phyloP scores from a whole-genome alignment of 1,140 invertebrate species.

The Papilio xuthus region DNA sequence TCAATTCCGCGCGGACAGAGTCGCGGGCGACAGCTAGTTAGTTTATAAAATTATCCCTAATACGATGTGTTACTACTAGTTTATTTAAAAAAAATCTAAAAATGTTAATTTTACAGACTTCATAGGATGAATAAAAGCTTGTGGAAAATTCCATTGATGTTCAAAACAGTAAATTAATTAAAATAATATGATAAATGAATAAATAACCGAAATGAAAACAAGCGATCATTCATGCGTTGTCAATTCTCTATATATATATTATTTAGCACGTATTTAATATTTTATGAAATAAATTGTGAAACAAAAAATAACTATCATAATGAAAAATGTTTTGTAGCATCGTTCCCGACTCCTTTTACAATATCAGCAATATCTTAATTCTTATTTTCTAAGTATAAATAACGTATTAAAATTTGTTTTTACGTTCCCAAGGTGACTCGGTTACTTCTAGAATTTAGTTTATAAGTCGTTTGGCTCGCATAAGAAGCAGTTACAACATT shows the following conservation, averaged over 20 bases:
- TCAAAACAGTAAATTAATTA: neutral
- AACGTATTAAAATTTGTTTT: neutral
- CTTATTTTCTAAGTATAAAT: neutral
- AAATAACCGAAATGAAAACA: neutral
- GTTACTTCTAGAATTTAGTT: neutral
- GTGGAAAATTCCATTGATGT: neutral
- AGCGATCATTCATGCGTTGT: constrained; percentile 13
- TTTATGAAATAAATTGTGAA: neutral
- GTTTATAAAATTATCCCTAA: too few relatives aligned
- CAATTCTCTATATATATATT: neutral
- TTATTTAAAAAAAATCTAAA: too few relatives aligned
- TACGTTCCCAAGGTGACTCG: neutral
- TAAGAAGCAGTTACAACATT: neutral
- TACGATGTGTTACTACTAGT: too few relatives aligned
- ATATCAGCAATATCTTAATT: neutral
- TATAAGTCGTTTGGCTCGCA: constrained; percentile 9
- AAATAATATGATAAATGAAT: neutral
- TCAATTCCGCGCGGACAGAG: too few relatives aligned
- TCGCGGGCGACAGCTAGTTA: too few relatives aligned
- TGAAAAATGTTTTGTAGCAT: neutral
- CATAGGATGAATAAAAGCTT: neutral
- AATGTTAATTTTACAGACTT: too few relatives aligned
- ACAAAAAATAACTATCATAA: neutral
- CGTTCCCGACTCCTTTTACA: too few relatives aligned
- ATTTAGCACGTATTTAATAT: neutral